phyloP scores from a whole-genome alignment of 2,797 vertebrate species.

The Amblyopsis hoosieri region DNA sequence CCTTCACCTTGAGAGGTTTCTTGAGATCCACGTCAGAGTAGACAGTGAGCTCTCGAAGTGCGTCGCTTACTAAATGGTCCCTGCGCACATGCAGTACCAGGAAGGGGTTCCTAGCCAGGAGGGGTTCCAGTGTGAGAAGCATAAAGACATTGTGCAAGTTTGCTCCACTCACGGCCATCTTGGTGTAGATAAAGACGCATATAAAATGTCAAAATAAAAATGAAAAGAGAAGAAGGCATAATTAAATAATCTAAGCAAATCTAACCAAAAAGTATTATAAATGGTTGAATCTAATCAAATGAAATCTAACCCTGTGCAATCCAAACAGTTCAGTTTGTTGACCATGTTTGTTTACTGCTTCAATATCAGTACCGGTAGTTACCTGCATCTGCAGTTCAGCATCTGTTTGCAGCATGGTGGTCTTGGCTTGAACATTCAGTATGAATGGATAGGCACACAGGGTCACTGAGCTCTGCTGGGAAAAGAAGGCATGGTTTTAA shows the following conservation, averaged over 20 bases:
- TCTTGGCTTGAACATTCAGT: conserved; percentile 96
- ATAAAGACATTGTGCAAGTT: conserved; percentile 97
- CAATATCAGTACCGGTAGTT: conserved; percentile 1
- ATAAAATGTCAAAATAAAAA: background rate
- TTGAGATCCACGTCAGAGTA: conserved; percentile 96
- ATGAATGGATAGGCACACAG: conserved; percentile 98
- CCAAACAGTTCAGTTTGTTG: background rate
- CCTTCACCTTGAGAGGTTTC: conserved; percentile 93
- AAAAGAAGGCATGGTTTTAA: conserved; percentile 28
- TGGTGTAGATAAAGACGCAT: background rate
- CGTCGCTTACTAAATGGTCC: conserved; percentile 91
- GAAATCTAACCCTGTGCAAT: background rate
- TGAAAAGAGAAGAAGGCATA: background rate
- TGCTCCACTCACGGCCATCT: conserved; percentile 96
- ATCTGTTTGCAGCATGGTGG: conserved; percentile 97
- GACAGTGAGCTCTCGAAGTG: conserved; percentile 91
- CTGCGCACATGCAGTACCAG: conserved; percentile 94
- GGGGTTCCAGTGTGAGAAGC: conserved; percentile 95
- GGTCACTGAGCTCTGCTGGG: conserved; percentile 86
- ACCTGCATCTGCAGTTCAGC: conserved; percentile 99
- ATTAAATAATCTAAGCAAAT: background rate
- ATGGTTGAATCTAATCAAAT: background rate
- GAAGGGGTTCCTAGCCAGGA: conserved; percentile 93
- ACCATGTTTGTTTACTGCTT: background rate
- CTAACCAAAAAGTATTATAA: background rate